Conservation (phyloP, 2,888 invertebrate species). For the Parnassius smintheus region DNA sequence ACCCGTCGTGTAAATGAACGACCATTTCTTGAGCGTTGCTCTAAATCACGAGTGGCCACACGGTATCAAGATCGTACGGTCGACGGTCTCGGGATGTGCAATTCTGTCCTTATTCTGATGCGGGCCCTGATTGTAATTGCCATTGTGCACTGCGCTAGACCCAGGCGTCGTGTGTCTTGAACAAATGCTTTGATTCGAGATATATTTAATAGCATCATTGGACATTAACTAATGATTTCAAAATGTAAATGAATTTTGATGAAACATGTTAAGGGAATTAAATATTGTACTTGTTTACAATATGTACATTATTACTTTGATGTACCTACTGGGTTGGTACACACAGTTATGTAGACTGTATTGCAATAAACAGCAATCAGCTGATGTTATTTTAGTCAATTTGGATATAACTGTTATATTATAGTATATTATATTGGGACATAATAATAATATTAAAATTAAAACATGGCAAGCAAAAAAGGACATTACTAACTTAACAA, state of each 20-base stretch:
- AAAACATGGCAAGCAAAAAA: no score
- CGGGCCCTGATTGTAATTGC: constrained; percentile 35
- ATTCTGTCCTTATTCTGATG: constrained; percentile 36
- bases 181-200: constrained; percentile 25
- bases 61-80: constrained; percentile 65
- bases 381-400: no score
- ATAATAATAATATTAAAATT: no score
- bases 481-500: no score
- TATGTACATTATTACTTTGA: no score
- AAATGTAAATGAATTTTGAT: background rate
- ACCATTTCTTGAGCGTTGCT: constrained; percentile 67
- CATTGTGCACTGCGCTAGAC: constrained; percentile 33
- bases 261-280: no score
- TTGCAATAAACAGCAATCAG: no score
- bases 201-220: constrained; percentile 21
- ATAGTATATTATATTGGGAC: no score
- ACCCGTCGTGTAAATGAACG: constrained; percentile 63
- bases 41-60: constrained; percentile 65
- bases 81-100: constrained; percentile 41
- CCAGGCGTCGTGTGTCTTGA: constrained; percentile 27
- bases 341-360: no score
- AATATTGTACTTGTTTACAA: no score
- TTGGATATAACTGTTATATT: no score
- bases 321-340: no score
- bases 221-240: constrained; percentile 19